These are phyloP conservation scores for Mormyrus hasselquistii DNA, from an alignment of 2,797 vertebrate genomes.

Conservation along the genomic window DNA sequence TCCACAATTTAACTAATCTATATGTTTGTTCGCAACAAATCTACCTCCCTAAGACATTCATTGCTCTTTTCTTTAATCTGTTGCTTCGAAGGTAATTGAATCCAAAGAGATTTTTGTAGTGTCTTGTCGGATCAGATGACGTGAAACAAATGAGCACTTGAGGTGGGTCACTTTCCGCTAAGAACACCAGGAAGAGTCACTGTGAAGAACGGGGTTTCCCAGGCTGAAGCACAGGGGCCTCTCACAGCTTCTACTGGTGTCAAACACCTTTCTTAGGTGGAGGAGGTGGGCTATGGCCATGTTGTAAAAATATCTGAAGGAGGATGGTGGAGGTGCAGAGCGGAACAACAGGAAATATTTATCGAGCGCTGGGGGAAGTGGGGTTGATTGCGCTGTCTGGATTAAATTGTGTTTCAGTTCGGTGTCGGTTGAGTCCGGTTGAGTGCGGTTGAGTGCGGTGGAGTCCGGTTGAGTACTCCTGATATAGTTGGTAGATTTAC, in stretches of 20 bases:
- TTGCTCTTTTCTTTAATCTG: background rate
- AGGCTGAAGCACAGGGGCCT: background rate
- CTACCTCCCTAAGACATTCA: background rate
- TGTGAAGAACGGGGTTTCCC: background rate
- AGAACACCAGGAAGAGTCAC: background rate
- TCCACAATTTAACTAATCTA: background rate
- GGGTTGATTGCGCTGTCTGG: background rate
- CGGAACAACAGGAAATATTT: background rate
- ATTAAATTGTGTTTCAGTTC: background rate
- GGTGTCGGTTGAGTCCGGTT: no score
- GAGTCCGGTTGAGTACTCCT: background rate
- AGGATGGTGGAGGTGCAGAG: background rate
- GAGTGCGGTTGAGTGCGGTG: no score
- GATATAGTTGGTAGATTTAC: background rate
- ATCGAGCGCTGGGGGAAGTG: background rate
- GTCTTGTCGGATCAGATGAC: background rate
- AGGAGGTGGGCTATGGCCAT: background rate
- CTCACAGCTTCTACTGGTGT: background rate
- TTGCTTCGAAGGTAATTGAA: background rate
- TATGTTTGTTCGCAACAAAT: background rate
- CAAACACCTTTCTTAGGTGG: background rate
- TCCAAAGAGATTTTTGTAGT: background rate
- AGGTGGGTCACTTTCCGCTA: background rate
- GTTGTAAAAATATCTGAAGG: background rate
- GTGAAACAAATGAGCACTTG: background rate